Percentiles rank a stretch among this genome's conserved stretches.
Conservation (phyloP, 2,797 vertebrate species). For the Sciurus carolinensis region DNA sequence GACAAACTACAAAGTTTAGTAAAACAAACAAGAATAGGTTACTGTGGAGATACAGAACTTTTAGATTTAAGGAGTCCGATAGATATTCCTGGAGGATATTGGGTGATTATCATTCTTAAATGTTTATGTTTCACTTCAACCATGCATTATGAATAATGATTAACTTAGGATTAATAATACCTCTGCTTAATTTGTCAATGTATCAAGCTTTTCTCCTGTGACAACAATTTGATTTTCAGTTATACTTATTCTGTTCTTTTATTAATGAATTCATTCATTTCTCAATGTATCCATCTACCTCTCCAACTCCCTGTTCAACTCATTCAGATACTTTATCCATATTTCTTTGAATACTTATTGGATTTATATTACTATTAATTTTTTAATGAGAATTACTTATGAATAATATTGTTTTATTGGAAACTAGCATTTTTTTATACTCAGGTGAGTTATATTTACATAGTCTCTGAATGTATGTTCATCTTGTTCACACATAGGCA, state of each 20-base stretch:
- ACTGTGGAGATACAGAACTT: background rate
- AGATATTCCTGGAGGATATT: background rate
- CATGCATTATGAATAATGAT: background rate
- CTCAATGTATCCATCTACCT: background rate
- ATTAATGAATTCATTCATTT: background rate
- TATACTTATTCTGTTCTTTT: background rate
- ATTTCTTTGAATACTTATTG: background rate
- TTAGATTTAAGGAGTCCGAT: background rate
- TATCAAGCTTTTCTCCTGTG: background rate
- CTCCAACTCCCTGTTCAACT: background rate
- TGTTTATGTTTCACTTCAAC: background rate
- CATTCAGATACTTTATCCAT: background rate
- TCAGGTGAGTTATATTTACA: constrained; percentile 3
- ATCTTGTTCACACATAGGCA: background rate
- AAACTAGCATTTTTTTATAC: background rate
- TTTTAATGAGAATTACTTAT: background rate
- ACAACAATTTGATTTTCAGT: background rate
- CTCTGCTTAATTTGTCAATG: background rate
- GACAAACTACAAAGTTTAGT: background rate
- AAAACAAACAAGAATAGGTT: background rate
- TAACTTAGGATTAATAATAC: background rate
- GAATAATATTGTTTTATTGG: background rate
- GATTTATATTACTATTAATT: constrained; percentile 2
- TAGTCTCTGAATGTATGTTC: background rate
- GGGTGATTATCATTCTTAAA: background rate